phyloP scores from a whole-genome alignment of 1,140 invertebrate genomes.

The Mesaphorura yosii region DNA sequence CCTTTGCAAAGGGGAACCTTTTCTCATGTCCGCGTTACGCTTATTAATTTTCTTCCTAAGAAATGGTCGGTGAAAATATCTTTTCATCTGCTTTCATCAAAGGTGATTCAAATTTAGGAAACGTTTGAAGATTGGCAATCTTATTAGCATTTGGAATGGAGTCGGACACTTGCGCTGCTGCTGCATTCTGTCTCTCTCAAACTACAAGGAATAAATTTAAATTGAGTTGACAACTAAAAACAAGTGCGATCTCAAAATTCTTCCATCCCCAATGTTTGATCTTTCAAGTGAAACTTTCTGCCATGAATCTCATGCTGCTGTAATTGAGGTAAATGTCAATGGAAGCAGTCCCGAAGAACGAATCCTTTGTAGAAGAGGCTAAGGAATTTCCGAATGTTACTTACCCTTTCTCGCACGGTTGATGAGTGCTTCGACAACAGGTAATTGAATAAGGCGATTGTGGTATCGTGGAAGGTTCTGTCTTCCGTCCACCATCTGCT shows the following conservation, averaged over 20 bases:
- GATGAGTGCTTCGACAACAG: slow-evolving; percentile 17
- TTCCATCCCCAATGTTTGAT: not conserved
- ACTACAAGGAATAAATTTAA: not conserved
- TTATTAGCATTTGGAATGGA: too few species aligned
- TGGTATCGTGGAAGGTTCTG: slow-evolving; percentile 7
- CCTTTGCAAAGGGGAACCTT: too few species aligned
- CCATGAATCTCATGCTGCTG: not conserved
- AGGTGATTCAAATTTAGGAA: too few species aligned
- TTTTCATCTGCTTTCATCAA: too few species aligned
- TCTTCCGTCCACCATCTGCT: slow-evolving; percentile 1
- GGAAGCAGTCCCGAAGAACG: too few species aligned
- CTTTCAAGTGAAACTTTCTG: not conserved
- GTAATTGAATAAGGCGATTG: slow-evolving; percentile 5
- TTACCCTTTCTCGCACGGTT: slow-evolving; percentile 12
- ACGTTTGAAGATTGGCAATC: too few species aligned
- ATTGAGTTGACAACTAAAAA: not conserved
- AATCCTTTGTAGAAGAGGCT: too few species aligned
- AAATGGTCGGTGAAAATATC: too few species aligned
- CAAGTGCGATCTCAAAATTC: not conserved
- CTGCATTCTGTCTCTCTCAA: not conserved
- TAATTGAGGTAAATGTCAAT: not conserved
- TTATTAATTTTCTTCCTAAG: too few species aligned
- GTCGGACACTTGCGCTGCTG: not conserved
- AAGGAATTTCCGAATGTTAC: slow-evolving; percentile 1
- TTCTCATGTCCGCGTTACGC: too few species aligned